Conservation (phyloP, 2,797 vertebrate genomes). For the Eulemur albifrons region DNA sequence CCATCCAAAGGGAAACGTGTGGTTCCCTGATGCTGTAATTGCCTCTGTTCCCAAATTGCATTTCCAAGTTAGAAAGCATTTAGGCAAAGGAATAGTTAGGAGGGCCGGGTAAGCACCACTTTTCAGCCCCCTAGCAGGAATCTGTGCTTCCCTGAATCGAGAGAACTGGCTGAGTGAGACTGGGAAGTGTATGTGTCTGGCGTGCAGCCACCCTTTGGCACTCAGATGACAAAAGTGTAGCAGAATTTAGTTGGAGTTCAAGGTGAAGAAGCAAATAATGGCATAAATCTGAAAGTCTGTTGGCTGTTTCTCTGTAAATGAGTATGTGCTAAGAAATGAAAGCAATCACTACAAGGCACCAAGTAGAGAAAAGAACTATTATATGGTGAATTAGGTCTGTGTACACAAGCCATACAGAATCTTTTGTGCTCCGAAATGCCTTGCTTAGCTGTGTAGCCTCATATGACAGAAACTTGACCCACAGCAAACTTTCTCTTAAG, state of each 20-base stretch:
- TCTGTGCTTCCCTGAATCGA: conserved; percentile 45
- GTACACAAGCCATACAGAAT: background rate
- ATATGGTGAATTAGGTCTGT: conserved; percentile 59
- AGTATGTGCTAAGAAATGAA: conserved; percentile 59
- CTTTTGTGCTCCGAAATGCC: background rate
- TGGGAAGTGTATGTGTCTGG: conserved; percentile 62
- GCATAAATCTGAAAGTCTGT: conserved; percentile 62
- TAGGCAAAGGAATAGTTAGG: background rate
- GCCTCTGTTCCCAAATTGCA: background rate
- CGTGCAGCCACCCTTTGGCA: conserved; percentile 56
- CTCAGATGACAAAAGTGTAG: conserved; percentile 43
- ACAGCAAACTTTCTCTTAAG: conserved; percentile 28
- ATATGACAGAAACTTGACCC: conserved; percentile 1
- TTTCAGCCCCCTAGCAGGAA: conserved; percentile 13
- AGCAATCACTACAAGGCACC: conserved; percentile 49
- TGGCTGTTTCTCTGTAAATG: conserved; percentile 61
- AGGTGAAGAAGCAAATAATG: conserved; percentile 79
- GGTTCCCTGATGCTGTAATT: conserved; percentile 42
- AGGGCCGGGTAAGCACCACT: background rate
- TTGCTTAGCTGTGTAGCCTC: background rate
- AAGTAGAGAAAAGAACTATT: conserved; percentile 53
- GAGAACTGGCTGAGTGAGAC: conserved; percentile 6
- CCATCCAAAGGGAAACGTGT: background rate
- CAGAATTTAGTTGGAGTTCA: conserved; percentile 75
- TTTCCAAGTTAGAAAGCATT: conserved; percentile 29